phyloP scores from a whole-genome alignment of 2,888 invertebrate genomes.

The Yponomeuta cagnagella region DNA sequence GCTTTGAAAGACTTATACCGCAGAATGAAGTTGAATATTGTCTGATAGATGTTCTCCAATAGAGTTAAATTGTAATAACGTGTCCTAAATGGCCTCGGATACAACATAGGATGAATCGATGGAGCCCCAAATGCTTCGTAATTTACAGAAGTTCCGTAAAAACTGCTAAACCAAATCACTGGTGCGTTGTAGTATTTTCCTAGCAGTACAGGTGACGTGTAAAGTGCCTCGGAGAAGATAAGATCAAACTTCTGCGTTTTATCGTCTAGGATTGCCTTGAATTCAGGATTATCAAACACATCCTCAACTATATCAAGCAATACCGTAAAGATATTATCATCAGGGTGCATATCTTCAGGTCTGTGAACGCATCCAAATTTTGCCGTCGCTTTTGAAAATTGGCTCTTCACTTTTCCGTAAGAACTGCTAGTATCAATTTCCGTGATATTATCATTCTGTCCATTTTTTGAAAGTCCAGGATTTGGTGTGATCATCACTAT shows the following conservation, averaged over 20 bases:
- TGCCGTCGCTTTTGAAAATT: not conserved
- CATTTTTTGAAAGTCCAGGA: not conserved
- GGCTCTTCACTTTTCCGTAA: not conserved
- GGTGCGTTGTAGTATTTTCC: slow-evolving; percentile 7
- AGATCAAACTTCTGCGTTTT: slow-evolving; percentile 5
- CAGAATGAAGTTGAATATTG: slow-evolving; percentile 23
- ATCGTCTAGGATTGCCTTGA: not conserved
- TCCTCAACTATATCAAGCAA: not conserved
- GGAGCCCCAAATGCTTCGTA: slow-evolving; percentile 11
- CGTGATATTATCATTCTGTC: not conserved
- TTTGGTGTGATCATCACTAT: not conserved
- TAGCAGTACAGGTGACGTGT: not conserved
- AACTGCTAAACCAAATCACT: slow-evolving; percentile 8
- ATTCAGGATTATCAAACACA: not conserved
- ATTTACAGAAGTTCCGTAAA: slow-evolving; percentile 6
- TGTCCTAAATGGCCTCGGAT: slow-evolving; percentile 26
- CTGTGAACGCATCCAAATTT: not conserved
- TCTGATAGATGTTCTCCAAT: slow-evolving; percentile 32
- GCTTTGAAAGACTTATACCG: too few relatives aligned
- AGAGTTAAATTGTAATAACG: slow-evolving; percentile 29
- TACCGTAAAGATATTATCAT: not conserved
- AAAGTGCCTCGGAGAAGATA: not conserved
- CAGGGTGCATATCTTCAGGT: not conserved
- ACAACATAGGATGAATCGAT: slow-evolving; percentile 29
- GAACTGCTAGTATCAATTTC: slow-evolving; percentile 2